A percentile compares a stretch with the other conserved stretches of the same genome.
Conservation (phyloP, 2,113 vertebrate genomes). For the Xenus cinereus region DNA sequence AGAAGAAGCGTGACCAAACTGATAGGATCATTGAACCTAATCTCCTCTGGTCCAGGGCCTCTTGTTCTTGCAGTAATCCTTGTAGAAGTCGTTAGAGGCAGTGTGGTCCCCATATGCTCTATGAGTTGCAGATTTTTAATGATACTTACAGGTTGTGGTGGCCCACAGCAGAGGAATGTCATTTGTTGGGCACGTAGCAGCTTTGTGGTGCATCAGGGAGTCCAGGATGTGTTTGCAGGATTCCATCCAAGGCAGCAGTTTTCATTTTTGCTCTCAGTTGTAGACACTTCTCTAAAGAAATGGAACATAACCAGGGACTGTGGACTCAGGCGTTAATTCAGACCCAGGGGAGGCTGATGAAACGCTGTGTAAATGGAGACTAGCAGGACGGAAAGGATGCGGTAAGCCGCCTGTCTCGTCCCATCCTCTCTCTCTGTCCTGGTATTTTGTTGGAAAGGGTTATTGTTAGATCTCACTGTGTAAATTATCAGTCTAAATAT, state of each 20-base stretch:
- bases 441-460: slow-evolving; percentile 5
- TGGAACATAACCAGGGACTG: not conserved
- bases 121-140: not conserved
- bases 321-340: not conserved
- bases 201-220: not conserved
- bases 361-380: not conserved
- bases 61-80: not conserved
- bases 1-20: not conserved
- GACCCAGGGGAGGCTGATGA: not conserved
- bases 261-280: not conserved
- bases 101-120: not conserved
- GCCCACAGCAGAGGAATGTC: not conserved
- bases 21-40: fast-evolving
- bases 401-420: not conserved
- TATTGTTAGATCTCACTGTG: not conserved
- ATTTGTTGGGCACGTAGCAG: not conserved
- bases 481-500: slow-evolving; percentile 41
- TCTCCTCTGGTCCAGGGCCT: not conserved
- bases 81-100: fast-evolving
- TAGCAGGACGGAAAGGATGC: not conserved
- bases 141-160: not conserved
- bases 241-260: not conserved
- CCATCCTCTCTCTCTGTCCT: not conserved
- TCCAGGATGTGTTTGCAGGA: not conserved
- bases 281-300: not conserved